Evolutionary conservation across 1,140 invertebrate genomes (phyloP).

Genomic region (Artemia franciscana): DNA sequence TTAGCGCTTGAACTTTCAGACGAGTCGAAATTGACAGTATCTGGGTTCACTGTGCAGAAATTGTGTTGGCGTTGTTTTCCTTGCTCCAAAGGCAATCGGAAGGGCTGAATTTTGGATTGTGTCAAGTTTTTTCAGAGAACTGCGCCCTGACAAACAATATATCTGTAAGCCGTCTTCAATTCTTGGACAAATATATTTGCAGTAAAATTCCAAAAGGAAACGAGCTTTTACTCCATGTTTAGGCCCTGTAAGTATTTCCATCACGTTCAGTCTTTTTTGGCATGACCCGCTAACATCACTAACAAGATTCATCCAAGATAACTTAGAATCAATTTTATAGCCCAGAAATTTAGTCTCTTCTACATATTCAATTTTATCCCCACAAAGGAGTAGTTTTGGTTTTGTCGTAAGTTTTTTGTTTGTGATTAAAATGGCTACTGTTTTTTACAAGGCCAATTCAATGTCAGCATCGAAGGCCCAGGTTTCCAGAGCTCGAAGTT

Average conservation of each 20-base stretch:
- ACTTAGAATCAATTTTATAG: no score
- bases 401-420: no score
- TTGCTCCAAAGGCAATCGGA: not conserved
- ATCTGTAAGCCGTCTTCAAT: not conserved
- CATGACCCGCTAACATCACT: no score
- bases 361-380: no score
- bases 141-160: not conserved
- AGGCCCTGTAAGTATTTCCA: not conserved
- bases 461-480: no score
- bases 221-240: not conserved
- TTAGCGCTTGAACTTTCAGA: not conserved
- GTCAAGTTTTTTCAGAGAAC: not conserved
- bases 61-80: not conserved
- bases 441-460: no score
- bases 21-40: not conserved
- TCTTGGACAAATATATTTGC: not conserved
- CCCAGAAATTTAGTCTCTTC: no score
- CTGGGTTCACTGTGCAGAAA: not conserved
- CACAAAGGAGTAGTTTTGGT: no score
- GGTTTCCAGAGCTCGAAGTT: no score
- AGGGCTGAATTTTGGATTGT: not conserved
- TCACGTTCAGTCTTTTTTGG: not conserved
- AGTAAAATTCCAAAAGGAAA: not conserved
- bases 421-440: no score
- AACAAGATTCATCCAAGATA: no score